Evolutionary conservation across 2,113 vertebrate species (phyloP).

Genomic region (Neoarius graeffei): DNA sequence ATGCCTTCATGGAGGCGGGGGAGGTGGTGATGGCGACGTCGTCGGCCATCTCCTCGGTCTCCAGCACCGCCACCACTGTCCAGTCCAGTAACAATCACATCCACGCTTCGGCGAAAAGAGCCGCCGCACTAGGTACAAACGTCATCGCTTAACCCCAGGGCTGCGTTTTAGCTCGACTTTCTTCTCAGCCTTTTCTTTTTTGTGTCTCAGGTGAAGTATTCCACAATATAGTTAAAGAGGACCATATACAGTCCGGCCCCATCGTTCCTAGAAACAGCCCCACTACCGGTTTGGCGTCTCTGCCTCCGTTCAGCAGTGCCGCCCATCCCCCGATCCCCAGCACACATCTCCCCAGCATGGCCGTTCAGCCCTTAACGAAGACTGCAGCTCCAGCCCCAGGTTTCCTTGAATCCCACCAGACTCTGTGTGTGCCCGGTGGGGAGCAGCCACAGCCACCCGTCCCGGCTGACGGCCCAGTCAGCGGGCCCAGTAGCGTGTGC

Average conservation of each 20-base stretch:
- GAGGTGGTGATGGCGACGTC: conserved; percentile 94
- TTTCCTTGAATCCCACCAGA: conserved; percentile 85
- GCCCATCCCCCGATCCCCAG: conserved; percentile 77
- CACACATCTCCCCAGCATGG: conserved; percentile 82
- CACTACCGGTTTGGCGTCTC: conserved; percentile 77
- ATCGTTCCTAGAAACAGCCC: conserved; percentile 83
- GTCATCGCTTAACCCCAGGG: background rate
- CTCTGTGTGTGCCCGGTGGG: conserved; percentile 82
- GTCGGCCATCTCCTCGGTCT: conserved; percentile 89
- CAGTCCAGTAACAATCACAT: conserved; percentile 96
- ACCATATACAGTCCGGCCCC: conserved; percentile 81
- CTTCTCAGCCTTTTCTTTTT: background rate
- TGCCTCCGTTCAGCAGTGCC: conserved; percentile 81
- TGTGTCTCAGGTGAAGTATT: conserved; percentile 85
- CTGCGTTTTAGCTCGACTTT: background rate
- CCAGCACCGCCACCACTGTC: conserved; percentile 94
- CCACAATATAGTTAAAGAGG: conserved; percentile 89
- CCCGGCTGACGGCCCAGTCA: conserved; percentile 79
- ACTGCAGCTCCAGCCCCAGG: conserved; percentile 81
- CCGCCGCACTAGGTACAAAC: conserved; percentile 81
- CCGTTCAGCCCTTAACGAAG: conserved; percentile 85
- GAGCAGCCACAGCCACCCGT: conserved; percentile 79
- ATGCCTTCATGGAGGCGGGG: conserved; percentile 94
- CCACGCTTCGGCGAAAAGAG: conserved; percentile 88
- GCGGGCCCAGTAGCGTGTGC: conserved; percentile 92